A percentile compares a stretch with the other conserved stretches of the same genome.
Conservation (phyloP, 2,888 invertebrate genomes). For the Leptinotarsa peninsularis region DNA sequence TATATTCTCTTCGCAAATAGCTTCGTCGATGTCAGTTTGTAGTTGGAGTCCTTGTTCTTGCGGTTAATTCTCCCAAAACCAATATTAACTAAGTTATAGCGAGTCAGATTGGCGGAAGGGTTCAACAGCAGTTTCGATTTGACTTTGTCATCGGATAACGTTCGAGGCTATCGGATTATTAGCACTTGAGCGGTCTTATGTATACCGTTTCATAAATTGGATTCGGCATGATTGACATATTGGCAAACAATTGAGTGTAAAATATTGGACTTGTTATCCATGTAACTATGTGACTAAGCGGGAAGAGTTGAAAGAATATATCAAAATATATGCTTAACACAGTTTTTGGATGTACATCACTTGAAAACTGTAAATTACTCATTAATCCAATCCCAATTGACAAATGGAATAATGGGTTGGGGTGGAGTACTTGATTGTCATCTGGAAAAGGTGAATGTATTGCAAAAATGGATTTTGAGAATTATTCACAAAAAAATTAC, state of each 20-base stretch:
- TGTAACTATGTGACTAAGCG: too few relatives aligned
- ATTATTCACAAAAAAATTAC: too few relatives aligned
- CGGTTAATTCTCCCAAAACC: slow-evolving; percentile 24
- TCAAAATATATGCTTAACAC: too few relatives aligned
- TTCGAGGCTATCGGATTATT: slow-evolving; percentile 10
- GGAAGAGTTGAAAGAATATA: too few relatives aligned
- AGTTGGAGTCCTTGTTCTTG: slow-evolving; percentile 19
- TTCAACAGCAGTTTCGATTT: slow-evolving; percentile 26
- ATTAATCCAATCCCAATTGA: too few relatives aligned
- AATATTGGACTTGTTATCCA: neutral
- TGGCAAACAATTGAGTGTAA: neutral
- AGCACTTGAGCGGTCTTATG: slow-evolving; percentile 8
- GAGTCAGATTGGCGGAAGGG: slow-evolving; percentile 20
- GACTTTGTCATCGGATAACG: slow-evolving; percentile 21
- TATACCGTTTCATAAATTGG: slow-evolving; percentile 6
- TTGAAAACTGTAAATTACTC: too few relatives aligned
- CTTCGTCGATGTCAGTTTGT: slow-evolving; percentile 17
- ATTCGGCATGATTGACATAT: neutral
- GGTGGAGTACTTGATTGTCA: too few relatives aligned
- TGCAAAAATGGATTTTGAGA: too few relatives aligned
- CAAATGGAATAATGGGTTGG: too few relatives aligned
- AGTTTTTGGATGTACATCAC: too few relatives aligned
- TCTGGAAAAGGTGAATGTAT: too few relatives aligned
- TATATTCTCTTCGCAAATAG: neutral
- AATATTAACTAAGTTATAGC: slow-evolving; percentile 28